Percentiles rank a stretch among this genome's conserved stretches.
Conservation (phyloP, 2,888 invertebrate species). For the Heliconius sara region DNA sequence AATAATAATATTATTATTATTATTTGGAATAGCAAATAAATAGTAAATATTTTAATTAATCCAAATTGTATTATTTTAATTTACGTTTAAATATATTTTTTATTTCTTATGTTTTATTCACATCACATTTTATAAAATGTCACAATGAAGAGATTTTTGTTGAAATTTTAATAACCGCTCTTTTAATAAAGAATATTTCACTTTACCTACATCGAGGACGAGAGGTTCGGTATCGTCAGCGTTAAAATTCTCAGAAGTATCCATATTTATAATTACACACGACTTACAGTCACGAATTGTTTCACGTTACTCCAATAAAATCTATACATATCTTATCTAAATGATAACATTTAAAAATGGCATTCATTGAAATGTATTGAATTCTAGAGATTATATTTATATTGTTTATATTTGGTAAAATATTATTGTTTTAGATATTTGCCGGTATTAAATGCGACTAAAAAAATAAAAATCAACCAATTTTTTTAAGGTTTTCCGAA, state of each 20-base stretch:
- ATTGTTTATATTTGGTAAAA: not conserved
- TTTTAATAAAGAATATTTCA: conserved; percentile 1
- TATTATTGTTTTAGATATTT: not conserved
- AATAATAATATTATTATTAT: conserved; percentile 1
- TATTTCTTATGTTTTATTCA: not conserved
- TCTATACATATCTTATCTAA: conserved; percentile 21
- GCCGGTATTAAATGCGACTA: not conserved
- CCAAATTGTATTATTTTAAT: not conserved
- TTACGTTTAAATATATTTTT: not conserved
- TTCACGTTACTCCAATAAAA: conserved; percentile 12
- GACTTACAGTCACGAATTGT: not conserved
- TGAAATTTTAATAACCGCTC: not conserved
- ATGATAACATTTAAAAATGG: not conserved
- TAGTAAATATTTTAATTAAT: not conserved
- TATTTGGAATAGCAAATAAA: not conserved
- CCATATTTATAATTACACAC: conserved; percentile 22
- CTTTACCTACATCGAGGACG: conserved; percentile 49
- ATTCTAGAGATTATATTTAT: not conserved
- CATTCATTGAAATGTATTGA: not conserved
- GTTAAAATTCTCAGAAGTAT: conserved; percentile 43
- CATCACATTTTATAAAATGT: not conserved
- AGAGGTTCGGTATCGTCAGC: conserved; percentile 58
- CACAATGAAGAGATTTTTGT: not conserved
- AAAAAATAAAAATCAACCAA: not conserved
- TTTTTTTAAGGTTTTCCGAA: too few species aligned